These are phyloP conservation scores for Tretioscincus oriximinensis DNA, from an alignment of 2,113 vertebrate genomes.

Conservation along the genomic window DNA sequence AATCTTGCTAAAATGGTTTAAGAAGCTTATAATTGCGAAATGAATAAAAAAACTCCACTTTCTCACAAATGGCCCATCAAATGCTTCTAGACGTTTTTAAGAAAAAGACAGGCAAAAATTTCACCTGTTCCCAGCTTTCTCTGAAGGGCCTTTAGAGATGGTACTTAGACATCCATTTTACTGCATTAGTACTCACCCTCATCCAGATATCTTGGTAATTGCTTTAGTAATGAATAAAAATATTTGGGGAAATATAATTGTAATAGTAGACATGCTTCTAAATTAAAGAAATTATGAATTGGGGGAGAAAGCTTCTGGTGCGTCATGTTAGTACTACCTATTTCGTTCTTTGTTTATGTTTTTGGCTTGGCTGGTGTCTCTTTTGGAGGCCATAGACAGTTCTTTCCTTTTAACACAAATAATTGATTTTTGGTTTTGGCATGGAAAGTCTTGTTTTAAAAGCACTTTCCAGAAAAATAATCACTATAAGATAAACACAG, in stretches of 20 bases:
- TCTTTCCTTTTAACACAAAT: slow-evolving; percentile 35
- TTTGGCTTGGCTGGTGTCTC: slow-evolving; percentile 21
- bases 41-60: not conserved
- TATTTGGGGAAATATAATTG: not conserved
- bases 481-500: not conserved
- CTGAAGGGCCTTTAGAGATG: no score
- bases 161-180: no score
- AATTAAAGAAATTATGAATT: not conserved
- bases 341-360: slow-evolving; percentile 13
- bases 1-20: no score
- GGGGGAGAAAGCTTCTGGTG: slow-evolving; percentile 2
- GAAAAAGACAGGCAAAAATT: no score
- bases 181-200: slow-evolving; percentile 20
- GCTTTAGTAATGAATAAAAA: slow-evolving; percentile 20
- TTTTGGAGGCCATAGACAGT: slow-evolving; percentile 7
- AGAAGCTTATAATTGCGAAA: no score
- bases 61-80: no score
- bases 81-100: no score
- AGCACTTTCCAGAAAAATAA: not conserved
- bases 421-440: slow-evolving; percentile 16
- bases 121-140: no score
- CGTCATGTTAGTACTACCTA: slow-evolving; percentile 2
- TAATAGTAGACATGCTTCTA: slow-evolving; percentile 9
- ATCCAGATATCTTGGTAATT: not conserved
- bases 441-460: slow-evolving; percentile 27